phyloP scores from a whole-genome alignment of 2,113 vertebrate genomes.

The Galemys pyrenaicus region DNA sequence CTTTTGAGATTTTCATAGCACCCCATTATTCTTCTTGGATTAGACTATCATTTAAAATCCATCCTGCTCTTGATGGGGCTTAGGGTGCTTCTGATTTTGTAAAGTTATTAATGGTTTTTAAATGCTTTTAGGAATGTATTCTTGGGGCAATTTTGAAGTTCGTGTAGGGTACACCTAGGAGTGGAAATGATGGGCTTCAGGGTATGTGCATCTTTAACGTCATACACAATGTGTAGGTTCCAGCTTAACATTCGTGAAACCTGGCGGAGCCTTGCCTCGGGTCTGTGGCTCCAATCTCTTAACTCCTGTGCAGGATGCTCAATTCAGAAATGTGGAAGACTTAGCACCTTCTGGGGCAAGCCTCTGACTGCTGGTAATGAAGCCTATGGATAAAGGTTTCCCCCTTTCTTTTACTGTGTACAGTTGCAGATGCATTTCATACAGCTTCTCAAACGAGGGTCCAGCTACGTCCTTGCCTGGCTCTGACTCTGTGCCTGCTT shows the following conservation, averaged over 20 bases:
- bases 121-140: not conserved
- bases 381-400: not conserved
- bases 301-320: not conserved
- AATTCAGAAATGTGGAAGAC: not conserved
- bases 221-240: not conserved
- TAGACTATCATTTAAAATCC: not conserved
- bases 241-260: not conserved
- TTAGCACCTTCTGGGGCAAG: not conserved
- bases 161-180: not conserved
- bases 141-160: not conserved
- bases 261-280: not conserved
- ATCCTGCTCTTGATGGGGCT: not conserved
- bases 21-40: not conserved
- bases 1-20: not conserved
- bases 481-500: not conserved
- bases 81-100: not conserved
- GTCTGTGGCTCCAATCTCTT: not conserved
- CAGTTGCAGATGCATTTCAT: not conserved
- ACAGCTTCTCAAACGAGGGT: not conserved
- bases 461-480: not conserved
- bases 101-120: not conserved
- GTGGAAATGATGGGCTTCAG: not conserved
- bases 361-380: not conserved
- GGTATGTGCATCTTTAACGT: not conserved
- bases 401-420: fast-evolving